These are phyloP conservation scores for Halyomorpha halys DNA, from an alignment of 1,140 invertebrate species.

Conservation along the genomic window DNA sequence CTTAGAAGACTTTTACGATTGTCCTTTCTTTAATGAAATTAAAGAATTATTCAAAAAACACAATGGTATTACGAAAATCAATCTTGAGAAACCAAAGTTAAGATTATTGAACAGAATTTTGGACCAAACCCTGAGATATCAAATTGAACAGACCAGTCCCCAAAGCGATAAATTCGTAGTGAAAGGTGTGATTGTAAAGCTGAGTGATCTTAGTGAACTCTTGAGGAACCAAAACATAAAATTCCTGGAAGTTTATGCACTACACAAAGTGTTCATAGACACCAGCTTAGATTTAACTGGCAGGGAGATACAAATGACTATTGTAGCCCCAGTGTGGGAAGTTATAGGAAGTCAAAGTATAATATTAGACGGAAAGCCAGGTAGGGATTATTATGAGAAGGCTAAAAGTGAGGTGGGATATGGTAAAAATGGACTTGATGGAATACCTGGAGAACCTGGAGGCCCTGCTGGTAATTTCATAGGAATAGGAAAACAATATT, in stretches of 20 bases:
- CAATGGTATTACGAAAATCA: neutral
- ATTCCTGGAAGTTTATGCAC: neutral
- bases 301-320: neutral
- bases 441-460: neutral
- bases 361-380: slow-evolving; percentile 16
- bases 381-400: neutral
- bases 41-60: neutral
- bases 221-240: neutral
- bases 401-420: neutral
- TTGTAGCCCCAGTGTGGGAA: slow-evolving; percentile 21
- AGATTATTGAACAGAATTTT: neutral
- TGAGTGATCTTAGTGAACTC: neutral
- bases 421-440: neutral
- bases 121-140: neutral
- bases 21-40: neutral
- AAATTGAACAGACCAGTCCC: neutral
- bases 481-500: neutral
- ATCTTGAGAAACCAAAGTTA: neutral
- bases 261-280: neutral
- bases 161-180: neutral
- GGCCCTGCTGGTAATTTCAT: slow-evolving; percentile 7
- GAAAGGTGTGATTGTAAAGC: neutral
- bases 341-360: slow-evolving; percentile 3
- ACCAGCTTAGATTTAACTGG: neutral
- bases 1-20: neutral